Evolutionary conservation across 1,140 invertebrate genomes (phyloP).

Genomic region (Psilanteris sp.): DNA sequence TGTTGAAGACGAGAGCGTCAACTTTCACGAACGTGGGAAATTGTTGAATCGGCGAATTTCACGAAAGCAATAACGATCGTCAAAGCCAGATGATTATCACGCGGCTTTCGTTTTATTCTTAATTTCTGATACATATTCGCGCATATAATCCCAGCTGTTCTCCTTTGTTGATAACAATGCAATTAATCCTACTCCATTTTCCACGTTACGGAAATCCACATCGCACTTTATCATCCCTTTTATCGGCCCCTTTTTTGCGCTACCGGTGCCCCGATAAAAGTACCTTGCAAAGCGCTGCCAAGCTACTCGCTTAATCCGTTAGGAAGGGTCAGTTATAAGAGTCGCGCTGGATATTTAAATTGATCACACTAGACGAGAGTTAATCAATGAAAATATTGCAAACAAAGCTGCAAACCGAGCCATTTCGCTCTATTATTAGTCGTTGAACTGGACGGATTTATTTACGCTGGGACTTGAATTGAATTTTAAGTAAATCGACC

Average conservation of each 20-base stretch:
- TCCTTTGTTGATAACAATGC: constrained; percentile 41
- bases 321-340: constrained; percentile 42
- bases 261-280: constrained; percentile 35
- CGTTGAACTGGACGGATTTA: too few relatives aligned
- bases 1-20: too few relatives aligned
- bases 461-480: too few relatives aligned
- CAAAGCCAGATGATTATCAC: constrained; percentile 11
- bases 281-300: constrained; percentile 27
- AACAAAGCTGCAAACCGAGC: too few relatives aligned
- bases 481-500: too few relatives aligned
- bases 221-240: constrained; percentile 57
- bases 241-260: constrained; percentile 55
- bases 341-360: too few relatives aligned
- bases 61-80: constrained; percentile 11
- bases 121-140: constrained; percentile 19
- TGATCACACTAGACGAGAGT: too few relatives aligned
- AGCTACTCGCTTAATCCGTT: constrained; percentile 29
- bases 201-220: constrained; percentile 63
- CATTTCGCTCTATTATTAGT: too few relatives aligned
- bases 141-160: constrained; percentile 4
- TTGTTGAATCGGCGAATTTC: neutral
- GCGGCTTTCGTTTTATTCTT: constrained; percentile 29
- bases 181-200: constrained; percentile 59
- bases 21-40: constrained; percentile 1
- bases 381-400: too few relatives aligned